phyloP scores from a whole-genome alignment of 2,888 invertebrate species.

The Leucophenga montana region DNA sequence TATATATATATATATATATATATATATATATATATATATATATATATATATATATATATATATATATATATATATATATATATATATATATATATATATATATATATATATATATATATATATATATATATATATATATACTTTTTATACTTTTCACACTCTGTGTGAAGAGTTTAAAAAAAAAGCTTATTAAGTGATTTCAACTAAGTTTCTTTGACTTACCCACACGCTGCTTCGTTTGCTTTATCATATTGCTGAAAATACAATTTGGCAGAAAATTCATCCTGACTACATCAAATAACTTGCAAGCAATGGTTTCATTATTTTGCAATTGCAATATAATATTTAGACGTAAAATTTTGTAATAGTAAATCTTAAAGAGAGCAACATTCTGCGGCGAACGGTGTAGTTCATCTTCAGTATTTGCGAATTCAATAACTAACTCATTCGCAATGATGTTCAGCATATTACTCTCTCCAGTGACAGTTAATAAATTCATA shows the following conservation, averaged over 20 bases:
- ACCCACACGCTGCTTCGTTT: background rate
- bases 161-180: no score
- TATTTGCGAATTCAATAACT: no score
- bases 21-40: no score
- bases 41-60: no score
- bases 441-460: no score
- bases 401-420: background rate
- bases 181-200: no score
- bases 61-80: no score
- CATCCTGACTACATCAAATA: background rate
- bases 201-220: background rate
- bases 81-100: no score
- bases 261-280: background rate
- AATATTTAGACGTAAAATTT: background rate
- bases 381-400: background rate
- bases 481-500: background rate
- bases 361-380: background rate
- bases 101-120: no score
- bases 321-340: background rate
- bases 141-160: no score
- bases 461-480: background rate
- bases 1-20: no score
- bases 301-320: background rate
- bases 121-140: no score
- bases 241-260: background rate